Conservation (phyloP, 1,140 invertebrate genomes). For the Leptinotarsa lineolata region DNA sequence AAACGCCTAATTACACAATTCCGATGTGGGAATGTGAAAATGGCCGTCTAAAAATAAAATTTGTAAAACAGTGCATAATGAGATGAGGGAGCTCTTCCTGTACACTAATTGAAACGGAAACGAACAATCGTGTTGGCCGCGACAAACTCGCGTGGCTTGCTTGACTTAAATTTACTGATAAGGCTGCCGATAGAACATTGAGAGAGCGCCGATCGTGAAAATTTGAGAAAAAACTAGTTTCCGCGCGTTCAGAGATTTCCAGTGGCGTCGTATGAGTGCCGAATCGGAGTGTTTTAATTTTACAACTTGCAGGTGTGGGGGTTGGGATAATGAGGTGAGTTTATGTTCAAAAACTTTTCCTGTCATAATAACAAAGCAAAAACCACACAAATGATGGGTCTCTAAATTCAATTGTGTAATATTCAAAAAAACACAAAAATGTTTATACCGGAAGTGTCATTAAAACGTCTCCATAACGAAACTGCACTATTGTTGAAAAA, state of each 20-base stretch:
- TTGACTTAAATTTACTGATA: slow-evolving; percentile 42
- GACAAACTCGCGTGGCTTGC: slow-evolving; percentile 46
- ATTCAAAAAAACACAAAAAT: too few relatives aligned
- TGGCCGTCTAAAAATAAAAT: slow-evolving; percentile 53
- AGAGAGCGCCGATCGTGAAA: slow-evolving; percentile 17
- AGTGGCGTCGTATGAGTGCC: background rate
- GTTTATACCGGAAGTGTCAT: too few relatives aligned
- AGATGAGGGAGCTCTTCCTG: slow-evolving; percentile 57
- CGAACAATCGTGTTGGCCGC: slow-evolving; percentile 53
- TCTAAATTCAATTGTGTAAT: too few relatives aligned
- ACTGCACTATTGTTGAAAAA: too few relatives aligned
- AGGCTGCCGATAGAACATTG: slow-evolving; percentile 33
- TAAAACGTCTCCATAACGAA: too few relatives aligned
- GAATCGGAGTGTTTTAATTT: background rate
- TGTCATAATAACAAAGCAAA: too few relatives aligned
- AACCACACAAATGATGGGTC: too few relatives aligned
- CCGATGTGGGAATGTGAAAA: slow-evolving; percentile 20
- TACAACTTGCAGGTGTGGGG: background rate
- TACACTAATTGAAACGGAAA: slow-evolving; percentile 56
- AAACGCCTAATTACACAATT: slow-evolving; percentile 1
- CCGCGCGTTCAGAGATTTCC: background rate
- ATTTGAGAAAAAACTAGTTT: background rate
- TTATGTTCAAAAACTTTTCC: background rate
- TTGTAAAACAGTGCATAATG: slow-evolving; percentile 57
- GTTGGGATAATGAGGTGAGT: slow-evolving; percentile 11